Evolutionary conservation across 1,140 invertebrate genomes (phyloP).

Genomic region (Macrocentrus cingulum): DNA sequence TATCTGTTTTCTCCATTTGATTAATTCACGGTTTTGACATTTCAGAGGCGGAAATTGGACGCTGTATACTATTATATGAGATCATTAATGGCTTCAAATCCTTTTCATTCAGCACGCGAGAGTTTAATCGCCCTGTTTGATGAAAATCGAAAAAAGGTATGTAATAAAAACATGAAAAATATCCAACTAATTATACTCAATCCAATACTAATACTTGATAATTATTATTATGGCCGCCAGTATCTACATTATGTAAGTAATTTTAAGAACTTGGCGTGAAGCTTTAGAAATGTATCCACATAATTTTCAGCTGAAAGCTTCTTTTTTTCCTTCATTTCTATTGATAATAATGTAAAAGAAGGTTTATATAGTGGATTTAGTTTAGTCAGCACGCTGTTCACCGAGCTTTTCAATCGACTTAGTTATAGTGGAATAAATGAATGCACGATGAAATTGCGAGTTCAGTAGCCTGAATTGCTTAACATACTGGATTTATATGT

Average conservation of each 20-base stretch:
- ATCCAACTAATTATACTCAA: conserved; percentile 10
- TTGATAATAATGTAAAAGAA: too few relatives aligned
- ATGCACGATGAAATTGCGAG: background rate
- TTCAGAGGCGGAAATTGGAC: conserved; percentile 88
- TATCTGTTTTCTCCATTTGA: too few relatives aligned
- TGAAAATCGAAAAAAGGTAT: conserved; percentile 90
- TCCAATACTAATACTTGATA: conserved; percentile 37
- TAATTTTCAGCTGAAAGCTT: background rate
- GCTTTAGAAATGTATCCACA: background rate
- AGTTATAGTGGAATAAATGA: background rate
- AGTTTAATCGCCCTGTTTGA: conserved; percentile 87
- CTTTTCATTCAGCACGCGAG: conserved; percentile 86
- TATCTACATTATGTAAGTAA: conserved; percentile 69
- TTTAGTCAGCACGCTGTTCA: conserved; percentile 1
- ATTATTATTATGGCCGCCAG: conserved; percentile 62
- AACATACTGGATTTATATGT: too few relatives aligned
- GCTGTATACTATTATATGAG: conserved; percentile 97
- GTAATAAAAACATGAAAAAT: conserved; percentile 22
- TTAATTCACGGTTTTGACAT: too few relatives aligned
- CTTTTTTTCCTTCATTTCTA: background rate
- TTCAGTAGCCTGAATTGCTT: background rate
- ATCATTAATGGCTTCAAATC: conserved; percentile 91
- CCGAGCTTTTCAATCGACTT: background rate
- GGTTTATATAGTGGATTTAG: too few relatives aligned
- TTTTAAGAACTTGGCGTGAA: conserved; percentile 50